These are phyloP conservation scores for Laticauda colubrina DNA, from an alignment of 2,113 vertebrate species.

Conservation along the genomic window DNA sequence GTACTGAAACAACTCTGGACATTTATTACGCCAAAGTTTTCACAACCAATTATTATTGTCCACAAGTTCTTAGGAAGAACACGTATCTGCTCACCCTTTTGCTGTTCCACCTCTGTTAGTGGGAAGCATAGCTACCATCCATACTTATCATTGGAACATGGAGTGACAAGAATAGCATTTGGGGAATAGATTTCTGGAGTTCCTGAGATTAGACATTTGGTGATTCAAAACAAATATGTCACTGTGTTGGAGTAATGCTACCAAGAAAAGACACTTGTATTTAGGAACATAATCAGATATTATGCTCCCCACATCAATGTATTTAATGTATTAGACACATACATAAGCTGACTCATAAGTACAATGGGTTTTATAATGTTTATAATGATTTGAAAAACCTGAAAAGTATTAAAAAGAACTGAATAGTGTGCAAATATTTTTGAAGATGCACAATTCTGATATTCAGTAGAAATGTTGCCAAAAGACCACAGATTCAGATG, in stretches of 20 bases:
- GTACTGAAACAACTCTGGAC: background rate
- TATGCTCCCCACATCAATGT: background rate
- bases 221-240: background rate
- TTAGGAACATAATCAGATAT: background rate
- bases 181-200: background rate
- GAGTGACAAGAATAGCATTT: background rate
- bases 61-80: background rate
- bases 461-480: background rate
- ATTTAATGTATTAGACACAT: background rate
- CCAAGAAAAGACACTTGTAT: background rate
- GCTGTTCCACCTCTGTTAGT: background rate
- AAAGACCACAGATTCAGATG: background rate
- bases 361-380: background rate
- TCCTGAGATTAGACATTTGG: background rate
- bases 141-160: background rate
- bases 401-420: background rate
- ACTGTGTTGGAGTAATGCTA: background rate
- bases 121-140: background rate
- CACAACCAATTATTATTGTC: background rate
- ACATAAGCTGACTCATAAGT: background rate
- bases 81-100: background rate
- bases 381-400: background rate
- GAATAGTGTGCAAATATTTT: background rate
- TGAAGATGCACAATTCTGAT: background rate
- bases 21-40: background rate